These are phyloP conservation scores for Urophycis tenuis DNA, from an alignment of 2,797 vertebrate species.

Conservation along the genomic window DNA sequence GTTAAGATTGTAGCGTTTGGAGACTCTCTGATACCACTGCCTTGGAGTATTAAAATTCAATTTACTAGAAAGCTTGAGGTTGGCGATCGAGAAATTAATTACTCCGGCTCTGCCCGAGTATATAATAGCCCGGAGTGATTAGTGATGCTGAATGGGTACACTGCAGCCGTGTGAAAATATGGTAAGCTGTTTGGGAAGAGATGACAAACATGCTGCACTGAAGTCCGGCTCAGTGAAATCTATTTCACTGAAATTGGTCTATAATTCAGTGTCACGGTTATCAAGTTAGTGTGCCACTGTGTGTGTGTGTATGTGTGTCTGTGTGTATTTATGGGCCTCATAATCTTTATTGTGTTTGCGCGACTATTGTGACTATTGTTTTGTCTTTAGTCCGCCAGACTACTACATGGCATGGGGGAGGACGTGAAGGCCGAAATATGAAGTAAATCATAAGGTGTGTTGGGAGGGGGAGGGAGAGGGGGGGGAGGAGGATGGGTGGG, in stretches of 20 bases:
- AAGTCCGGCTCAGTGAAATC: background rate
- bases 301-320: background rate
- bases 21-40: background rate
- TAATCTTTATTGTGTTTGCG: background rate
- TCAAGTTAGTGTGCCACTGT: background rate
- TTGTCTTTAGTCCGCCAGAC: background rate
- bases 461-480: no score
- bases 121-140: background rate
- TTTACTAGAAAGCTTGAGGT: background rate
- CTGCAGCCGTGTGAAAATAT: background rate
- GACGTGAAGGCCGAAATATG: background rate
- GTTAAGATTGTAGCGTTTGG: background rate
- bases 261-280: background rate
- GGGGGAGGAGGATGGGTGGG: background rate
- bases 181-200: background rate
- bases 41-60: background rate
- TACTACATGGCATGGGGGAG: background rate
- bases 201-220: background rate
- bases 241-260: background rate
- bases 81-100: background rate
- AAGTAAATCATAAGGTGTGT: background rate
- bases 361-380: background rate
- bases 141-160: background rate
- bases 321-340: background rate
- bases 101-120: background rate